Conservation (phyloP, 2,888 invertebrate species). For the Phyllotreta cruciferae region DNA sequence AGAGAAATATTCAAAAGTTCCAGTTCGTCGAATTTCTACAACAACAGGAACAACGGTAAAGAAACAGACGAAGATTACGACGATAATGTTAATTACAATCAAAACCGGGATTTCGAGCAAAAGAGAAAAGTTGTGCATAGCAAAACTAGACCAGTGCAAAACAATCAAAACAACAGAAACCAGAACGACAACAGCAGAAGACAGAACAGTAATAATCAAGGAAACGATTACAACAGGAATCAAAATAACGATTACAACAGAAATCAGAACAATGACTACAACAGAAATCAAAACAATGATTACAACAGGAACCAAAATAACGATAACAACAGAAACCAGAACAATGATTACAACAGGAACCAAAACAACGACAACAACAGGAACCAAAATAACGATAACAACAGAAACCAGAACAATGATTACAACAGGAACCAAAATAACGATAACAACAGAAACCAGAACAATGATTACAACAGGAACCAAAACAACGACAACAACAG, state of each 20-base stretch:
- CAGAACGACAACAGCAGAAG: conserved; percentile 37
- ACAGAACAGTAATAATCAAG: conserved; percentile 49
- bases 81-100: conserved; percentile 61
- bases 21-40: conserved; percentile 79
- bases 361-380: conserved; percentile 34
- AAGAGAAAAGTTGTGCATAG: conserved; percentile 59
- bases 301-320: conserved; percentile 36
- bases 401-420: conserved; percentile 48
- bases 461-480: conserved; percentile 39
- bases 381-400: conserved; percentile 34
- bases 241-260: conserved; percentile 46
- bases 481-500: conserved; percentile 34
- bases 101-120: conserved; percentile 57
- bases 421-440: conserved; percentile 30
- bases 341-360: conserved; percentile 39
- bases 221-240: conserved; percentile 39
- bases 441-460: conserved; percentile 34
- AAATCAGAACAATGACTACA: conserved; percentile 33
- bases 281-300: conserved; percentile 36
- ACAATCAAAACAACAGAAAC: conserved; percentile 22
- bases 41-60: conserved; percentile 68
- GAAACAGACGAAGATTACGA: conserved; percentile 65
- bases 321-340: conserved; percentile 36
- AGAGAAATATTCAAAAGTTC: conserved; percentile 73
- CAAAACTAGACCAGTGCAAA: conserved; percentile 55